Base-by-base conservation (phyloP, 2,888 invertebrate genomes). In the Andrena marginata region DNA sequence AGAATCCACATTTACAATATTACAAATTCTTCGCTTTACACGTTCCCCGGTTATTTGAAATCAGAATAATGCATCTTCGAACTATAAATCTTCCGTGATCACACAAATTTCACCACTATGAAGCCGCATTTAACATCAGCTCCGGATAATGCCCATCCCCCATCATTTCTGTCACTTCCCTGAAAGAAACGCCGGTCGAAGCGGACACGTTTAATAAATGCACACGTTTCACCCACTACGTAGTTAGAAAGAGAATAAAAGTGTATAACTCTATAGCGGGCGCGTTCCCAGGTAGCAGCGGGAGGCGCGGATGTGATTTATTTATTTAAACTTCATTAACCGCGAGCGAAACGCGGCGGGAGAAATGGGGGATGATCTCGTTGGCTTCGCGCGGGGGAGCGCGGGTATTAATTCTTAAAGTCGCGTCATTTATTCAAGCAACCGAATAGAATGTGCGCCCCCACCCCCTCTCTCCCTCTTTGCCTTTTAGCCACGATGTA, bases 331-430 rank as follows among this genome's bases (percentile, higher is more conserved):
- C 33, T 69, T 76, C 48, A 33, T 76, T 77, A 71, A 42, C 20
- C 16, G 51, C 16, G 7, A n/a, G 29, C 16, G 7, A 26, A 23
- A 10, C 33, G 2, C 8, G 7, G 13, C 10, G n/a, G 5, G 10
- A 42, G 62, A 62, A 23, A 33, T 51, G 23, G 62, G 16, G n/a
- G 33, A 48, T 33, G 33, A 49, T 56, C 23, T 48, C 56, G 26
- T 13, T 13, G 29, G 54, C 69, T 29, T 65, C 68, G 20, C 20
- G 31, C 1, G 8, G 2, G 3, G 2, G 26, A 16, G 4, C 69
- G 64, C 23, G 26, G 56, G 56, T 82, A 56, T 82, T 82, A 70
- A 82, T 81, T 79, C 69, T 74, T 74, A 26, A 79, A 70, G 26
- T 10, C n/a, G 10, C 54, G 23, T 79, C 65, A 56, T 79, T 79